Conservation (phyloP, 1,140 invertebrate genomes). For the Zophobas morio region DNA sequence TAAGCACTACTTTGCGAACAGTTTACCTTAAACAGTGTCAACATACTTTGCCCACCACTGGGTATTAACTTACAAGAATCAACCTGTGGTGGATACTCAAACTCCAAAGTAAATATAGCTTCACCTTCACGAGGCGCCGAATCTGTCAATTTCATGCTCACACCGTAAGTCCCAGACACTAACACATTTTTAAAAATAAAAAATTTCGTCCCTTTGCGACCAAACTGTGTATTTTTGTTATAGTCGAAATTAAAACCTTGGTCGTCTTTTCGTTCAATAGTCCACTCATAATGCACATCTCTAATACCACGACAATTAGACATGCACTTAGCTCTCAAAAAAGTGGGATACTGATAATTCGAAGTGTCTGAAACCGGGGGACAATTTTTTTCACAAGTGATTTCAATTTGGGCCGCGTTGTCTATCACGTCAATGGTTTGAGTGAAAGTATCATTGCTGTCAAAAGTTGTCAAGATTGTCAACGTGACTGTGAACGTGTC, state of each 20-base stretch:
- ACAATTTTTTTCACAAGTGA: conserved; percentile 18
- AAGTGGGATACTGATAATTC: not conserved
- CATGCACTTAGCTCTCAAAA: not conserved
- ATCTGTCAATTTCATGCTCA: not conserved
- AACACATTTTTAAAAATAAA: not conserved
- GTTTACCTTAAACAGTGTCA: no score
- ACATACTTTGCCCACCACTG: no score
- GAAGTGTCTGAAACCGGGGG: not conserved
- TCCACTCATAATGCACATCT: conserved; percentile 4
- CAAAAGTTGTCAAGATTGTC: not conserved
- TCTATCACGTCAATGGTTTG: not conserved
- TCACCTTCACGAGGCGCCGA: not conserved
- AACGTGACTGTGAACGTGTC: not conserved
- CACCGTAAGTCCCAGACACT: not conserved
- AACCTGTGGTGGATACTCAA: no score
- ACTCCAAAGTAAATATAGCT: not conserved
- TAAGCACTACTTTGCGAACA: no score
- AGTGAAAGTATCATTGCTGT: not conserved
- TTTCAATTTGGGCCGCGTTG: not conserved
- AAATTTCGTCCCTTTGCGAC: not conserved
- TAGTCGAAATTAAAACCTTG: not conserved
- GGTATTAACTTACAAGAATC: no score
- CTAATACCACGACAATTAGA: conserved; percentile 1
- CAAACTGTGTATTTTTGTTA: conserved; percentile 4
- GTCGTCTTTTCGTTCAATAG: not conserved